These are phyloP conservation scores for Tenrec ecaudatus DNA, from an alignment of 2,113 vertebrate species.

Conservation along the genomic window DNA sequence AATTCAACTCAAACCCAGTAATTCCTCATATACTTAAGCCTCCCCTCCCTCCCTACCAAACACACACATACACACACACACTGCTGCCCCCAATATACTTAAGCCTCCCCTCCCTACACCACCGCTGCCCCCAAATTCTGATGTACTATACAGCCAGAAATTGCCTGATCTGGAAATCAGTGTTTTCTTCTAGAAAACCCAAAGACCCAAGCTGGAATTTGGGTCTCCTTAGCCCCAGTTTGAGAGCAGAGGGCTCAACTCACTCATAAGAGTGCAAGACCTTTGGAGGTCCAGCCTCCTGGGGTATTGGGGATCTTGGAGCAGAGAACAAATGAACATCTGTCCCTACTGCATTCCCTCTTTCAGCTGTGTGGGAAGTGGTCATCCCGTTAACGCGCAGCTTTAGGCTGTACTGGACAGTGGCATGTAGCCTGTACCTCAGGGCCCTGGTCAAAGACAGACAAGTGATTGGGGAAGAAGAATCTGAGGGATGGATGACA, in stretches of 20 bases:
- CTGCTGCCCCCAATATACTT: neutral
- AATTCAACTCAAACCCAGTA: neutral
- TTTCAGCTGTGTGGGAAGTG: neutral
- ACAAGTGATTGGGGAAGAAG: neutral
- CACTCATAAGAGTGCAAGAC: neutral
- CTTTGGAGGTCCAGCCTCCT: conserved; percentile 11
- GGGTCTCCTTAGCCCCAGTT: neutral
- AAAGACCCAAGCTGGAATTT: neutral
- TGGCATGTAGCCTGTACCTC: neutral
- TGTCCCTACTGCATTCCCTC: neutral
- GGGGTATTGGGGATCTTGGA: conserved; percentile 2
- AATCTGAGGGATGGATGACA: neutral
- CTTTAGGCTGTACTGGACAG: neutral
- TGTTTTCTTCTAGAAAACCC: conserved; percentile 31
- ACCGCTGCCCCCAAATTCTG: neutral
- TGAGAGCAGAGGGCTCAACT: neutral
- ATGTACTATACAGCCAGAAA: neutral
- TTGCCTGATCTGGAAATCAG: neutral
- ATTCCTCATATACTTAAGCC: neutral
- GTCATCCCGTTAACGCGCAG: neutral
- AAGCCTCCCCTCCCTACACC: neutral
- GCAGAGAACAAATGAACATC: neutral
- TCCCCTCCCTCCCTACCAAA: neutral
- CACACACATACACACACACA: too few relatives aligned
- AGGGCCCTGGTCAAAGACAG: neutral